Base-by-base conservation (phyloP, 2,797 vertebrate species). In the Gambusia yucatana region DNA sequence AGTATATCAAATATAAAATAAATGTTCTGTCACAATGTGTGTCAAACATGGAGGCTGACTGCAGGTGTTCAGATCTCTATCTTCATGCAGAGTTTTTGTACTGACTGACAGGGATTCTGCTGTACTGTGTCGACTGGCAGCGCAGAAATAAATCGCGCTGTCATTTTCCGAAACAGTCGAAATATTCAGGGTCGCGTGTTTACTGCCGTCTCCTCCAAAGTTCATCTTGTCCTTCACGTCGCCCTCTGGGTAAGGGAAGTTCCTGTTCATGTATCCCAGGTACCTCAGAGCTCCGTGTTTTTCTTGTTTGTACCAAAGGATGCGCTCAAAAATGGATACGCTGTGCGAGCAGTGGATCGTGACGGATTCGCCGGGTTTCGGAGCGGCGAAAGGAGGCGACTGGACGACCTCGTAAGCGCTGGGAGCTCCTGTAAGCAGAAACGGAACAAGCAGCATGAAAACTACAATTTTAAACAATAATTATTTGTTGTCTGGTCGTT, bases 221-320 rank as follows among this genome's bases (percentile, higher is more conserved):
- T 8, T 73, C 50, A 92, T 59, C 44, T 86, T 88, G 14, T 14
- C 79, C 20, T 75, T 72, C 17, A 83, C 36, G 0, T 88, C 41
- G 0, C 78, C 36, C 72, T 92, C 90, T 0, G 8, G 25, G n/a
- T 33, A 6, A 0, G 0, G 0, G 0, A 0, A 0, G 0, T 55
- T 0, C 0, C 59, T 0, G n/a, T 86, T 81, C 17, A 91, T 33
- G 61, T 86, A 83, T 55, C 90, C 89, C 41, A 93, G 73, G 0
- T 57, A 16, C 72, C 75, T 75, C 1, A 90, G 46, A 30, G 72
- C 44, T 73, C 69, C n/a, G 0, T 3, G 1, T 70, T 76, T 1
- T 1, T 86, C 75, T 71, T 87, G 87, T 79, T 91, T 91, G 86
- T 90, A 90, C 89, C 90, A 93, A 33, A 87, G 79, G 20, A 91